These are phyloP conservation scores for Coptodon rendalli DNA, from an alignment of 2,113 vertebrate genomes.

Conservation along the genomic window DNA sequence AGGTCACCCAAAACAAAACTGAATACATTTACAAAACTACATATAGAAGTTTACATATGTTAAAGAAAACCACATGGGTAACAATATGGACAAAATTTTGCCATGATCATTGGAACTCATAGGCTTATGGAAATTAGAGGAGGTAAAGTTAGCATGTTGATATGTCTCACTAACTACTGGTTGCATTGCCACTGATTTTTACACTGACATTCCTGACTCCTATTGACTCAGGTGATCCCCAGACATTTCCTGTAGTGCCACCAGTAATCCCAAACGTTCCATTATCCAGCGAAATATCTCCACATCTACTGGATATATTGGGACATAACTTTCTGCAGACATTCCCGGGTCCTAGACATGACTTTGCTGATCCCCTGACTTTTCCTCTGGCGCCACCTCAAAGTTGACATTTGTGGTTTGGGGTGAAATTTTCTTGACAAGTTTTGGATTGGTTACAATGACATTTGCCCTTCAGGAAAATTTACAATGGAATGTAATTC, in stretches of 20 bases:
- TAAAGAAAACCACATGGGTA: neutral
- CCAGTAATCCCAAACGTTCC: neutral
- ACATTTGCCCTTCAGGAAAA: neutral
- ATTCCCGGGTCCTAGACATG: neutral
- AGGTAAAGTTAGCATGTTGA: neutral
- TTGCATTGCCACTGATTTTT: neutral
- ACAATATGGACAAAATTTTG: neutral
- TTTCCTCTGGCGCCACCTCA: neutral
- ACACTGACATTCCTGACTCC: neutral
- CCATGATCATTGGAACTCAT: neutral
- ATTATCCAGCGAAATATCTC: neutral
- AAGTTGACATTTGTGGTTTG: neutral
- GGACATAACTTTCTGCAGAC: neutral
- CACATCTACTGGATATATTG: neutral
- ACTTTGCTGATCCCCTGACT: neutral
- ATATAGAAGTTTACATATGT: neutral
- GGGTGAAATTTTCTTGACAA: neutral
- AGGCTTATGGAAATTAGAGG: neutral
- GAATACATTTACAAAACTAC: neutral
- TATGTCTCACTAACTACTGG: neutral
- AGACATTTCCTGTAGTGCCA: neutral
- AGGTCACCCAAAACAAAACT: neutral
- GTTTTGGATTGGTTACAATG: neutral
- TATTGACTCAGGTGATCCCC: neutral
- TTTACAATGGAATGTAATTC: neutral